Evolutionary conservation across 2,113 vertebrate species (phyloP).

Genomic region (Raphicerus campestris): DNA sequence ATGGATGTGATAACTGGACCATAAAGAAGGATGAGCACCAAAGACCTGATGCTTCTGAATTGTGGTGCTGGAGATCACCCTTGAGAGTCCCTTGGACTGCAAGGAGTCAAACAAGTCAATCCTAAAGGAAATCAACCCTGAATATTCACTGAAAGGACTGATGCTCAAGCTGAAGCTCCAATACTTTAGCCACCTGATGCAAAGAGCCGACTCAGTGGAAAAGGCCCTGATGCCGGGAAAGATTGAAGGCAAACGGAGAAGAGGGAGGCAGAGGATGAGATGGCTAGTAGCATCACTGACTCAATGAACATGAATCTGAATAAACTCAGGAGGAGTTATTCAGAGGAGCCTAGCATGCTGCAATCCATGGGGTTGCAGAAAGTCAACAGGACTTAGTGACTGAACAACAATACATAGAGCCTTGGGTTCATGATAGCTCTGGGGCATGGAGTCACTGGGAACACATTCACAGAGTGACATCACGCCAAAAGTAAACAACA

Average conservation of each 20-base stretch:
- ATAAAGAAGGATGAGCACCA: neutral
- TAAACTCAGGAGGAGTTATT: neutral
- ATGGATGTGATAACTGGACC: neutral
- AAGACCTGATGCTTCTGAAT: neutral
- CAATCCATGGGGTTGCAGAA: neutral
- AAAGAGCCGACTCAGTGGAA: neutral
- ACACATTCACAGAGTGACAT: neutral
- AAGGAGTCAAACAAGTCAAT: neutral
- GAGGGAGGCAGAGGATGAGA: neutral
- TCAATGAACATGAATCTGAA: neutral
- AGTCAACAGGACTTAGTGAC: neutral
- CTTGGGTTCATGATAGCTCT: neutral
- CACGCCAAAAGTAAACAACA: neutral
- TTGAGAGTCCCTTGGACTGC: neutral
- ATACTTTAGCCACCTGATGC: neutral
- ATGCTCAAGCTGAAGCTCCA: neutral
- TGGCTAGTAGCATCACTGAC: neutral
- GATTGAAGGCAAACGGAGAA: neutral
- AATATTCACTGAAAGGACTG: neutral
- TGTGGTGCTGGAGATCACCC: neutral
- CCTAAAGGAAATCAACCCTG: neutral
- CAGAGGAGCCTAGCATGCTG: neutral
- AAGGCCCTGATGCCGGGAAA: neutral
- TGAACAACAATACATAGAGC: neutral
- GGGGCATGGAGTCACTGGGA: neutral